These are phyloP conservation scores for Oxystoma pomonae DNA, from an alignment of 2,888 invertebrate genomes.

Conservation along the genomic window DNA sequence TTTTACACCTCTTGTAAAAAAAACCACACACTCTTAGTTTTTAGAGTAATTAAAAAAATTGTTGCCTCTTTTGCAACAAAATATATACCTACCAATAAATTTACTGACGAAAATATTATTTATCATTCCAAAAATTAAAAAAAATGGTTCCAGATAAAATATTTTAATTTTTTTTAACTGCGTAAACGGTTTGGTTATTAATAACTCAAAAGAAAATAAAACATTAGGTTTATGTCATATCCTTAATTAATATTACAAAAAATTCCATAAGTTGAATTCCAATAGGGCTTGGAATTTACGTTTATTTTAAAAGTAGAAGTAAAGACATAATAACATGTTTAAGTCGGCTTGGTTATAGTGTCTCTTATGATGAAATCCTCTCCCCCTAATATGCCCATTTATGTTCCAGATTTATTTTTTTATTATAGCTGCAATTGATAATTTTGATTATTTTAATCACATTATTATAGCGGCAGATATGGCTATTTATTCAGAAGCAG, in stretches of 20 bases:
- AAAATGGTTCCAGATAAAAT: neutral
- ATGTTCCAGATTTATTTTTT: neutral
- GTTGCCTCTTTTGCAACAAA: no score
- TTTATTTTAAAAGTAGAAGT: neutral
- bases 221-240: neutral
- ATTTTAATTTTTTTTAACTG: no score
- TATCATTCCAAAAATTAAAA: neutral
- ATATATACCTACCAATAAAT: neutral
- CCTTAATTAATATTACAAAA: neutral
- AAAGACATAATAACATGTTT: neutral
- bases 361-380: neutral
- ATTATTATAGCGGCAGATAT: conserved; percentile 20
- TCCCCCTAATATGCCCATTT: neutral
- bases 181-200: no score
- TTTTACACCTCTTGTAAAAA: no score
- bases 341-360: neutral
- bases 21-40: no score
- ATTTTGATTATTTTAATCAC: conserved; percentile 5
- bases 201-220: neutral
- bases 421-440: neutral
- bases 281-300: neutral
- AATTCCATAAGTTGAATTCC: neutral
- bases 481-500: conserved; percentile 21
- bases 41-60: no score
- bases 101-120: neutral